These are phyloP conservation scores for Onychorhynchus coronatus DNA, from an alignment of 2,113 vertebrate genomes.

Conservation along the genomic window DNA sequence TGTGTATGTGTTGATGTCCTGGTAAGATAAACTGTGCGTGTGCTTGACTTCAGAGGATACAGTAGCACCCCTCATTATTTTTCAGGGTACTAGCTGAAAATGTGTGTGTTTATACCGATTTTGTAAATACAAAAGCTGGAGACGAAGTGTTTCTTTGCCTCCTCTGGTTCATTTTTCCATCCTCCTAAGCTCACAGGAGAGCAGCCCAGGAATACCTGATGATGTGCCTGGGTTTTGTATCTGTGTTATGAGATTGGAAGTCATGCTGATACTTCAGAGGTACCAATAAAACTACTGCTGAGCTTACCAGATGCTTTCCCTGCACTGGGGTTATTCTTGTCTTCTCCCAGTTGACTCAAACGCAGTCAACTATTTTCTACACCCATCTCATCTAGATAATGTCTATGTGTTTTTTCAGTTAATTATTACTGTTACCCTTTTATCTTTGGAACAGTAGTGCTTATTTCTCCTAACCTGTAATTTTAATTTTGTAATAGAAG, in stretches of 20 bases:
- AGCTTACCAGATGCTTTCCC: neutral
- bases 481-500: neutral
- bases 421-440: neutral
- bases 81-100: neutral
- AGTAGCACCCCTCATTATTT: neutral
- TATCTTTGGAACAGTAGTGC: neutral
- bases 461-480: neutral
- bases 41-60: neutral
- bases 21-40: neutral
- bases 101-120: neutral
- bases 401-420: neutral
- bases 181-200: neutral
- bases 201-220: neutral
- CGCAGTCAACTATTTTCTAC: neutral
- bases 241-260: neutral
- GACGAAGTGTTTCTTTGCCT: neutral
- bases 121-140: neutral
- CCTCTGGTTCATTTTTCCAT: neutral
- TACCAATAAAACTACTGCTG: neutral
- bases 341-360: neutral
- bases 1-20: neutral
- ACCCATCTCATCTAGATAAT: neutral
- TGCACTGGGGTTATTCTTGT: neutral
- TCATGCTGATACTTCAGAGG: neutral
- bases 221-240: neutral